A percentile compares a stretch with the other conserved stretches of the same genome.
phyloP scores from a whole-genome alignment of 2,113 vertebrate species.

The Scopus umbretta region DNA sequence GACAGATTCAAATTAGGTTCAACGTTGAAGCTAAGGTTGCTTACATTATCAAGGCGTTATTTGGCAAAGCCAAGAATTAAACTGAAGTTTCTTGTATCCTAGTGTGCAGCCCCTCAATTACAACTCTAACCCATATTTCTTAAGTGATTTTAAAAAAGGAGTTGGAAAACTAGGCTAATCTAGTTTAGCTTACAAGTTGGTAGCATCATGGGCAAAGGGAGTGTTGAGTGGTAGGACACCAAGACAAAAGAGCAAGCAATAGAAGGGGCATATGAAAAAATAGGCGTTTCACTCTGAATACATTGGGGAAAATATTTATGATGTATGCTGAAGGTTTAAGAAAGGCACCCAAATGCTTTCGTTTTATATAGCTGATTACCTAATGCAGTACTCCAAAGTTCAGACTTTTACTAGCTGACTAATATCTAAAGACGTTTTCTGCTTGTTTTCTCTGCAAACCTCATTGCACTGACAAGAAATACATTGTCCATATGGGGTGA shows the following conservation, averaged over 20 bases:
- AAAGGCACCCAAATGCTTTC: neutral
- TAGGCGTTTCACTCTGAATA: neutral
- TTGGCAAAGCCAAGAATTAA: neutral
- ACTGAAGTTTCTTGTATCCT: neutral
- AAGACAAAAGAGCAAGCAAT: neutral
- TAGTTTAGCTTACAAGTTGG: neutral
- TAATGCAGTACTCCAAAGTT: neutral
- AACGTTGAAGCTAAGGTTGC: neutral
- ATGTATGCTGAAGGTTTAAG: neutral
- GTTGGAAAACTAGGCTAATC: neutral
- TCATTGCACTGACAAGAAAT: slow-evolving; percentile 42
- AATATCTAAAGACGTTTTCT: neutral
- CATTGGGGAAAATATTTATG: neutral
- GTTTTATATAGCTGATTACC: neutral
- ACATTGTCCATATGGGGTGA: slow-evolving; percentile 29
- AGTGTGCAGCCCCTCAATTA: neutral
- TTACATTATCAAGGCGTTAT: neutral
- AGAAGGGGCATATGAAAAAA: neutral
- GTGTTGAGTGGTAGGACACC: neutral
- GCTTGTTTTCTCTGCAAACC: slow-evolving; percentile 32
- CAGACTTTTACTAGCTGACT: slow-evolving; percentile 12
- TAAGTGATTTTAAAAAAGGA: neutral
- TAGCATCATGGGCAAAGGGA: neutral
- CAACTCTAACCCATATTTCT: neutral
- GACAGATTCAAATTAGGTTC: neutral